Evolutionary conservation across 92 coral and sea anemone genomes (phyloP).

Genomic region (Zoanthus solanderi): DNA sequence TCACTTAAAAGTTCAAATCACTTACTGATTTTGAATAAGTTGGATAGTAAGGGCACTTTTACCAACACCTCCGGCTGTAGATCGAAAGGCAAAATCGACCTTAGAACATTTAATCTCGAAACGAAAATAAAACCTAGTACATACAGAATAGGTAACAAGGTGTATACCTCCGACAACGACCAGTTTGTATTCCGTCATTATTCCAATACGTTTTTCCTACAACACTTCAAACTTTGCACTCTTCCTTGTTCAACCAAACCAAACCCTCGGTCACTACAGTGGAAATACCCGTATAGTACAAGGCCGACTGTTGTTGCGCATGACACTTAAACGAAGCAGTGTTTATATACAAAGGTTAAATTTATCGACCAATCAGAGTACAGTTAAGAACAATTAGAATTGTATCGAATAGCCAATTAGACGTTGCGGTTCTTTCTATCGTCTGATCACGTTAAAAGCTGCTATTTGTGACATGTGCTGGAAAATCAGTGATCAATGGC

Average conservation of each 20-base stretch:
- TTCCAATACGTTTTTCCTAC: slow-evolving; percentile 30
- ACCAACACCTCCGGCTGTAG: slow-evolving; percentile 98
- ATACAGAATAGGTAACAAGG: not conserved
- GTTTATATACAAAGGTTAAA: slow-evolving; percentile 77
- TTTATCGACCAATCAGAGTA: slow-evolving; percentile 88
- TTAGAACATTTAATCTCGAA: not conserved
- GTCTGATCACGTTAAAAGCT: not conserved
- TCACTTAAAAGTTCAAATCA: slow-evolving; percentile 30
- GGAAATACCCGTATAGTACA: slow-evolving; percentile 69
- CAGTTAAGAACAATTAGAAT: slow-evolving; percentile 47
- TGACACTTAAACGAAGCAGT: slow-evolving; percentile 41
- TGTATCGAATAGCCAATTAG: slow-evolving; percentile 59
- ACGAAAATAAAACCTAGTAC: not conserved
- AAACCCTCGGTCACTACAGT: slow-evolving; percentile 41
- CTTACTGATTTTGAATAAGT: slow-evolving; percentile 99
- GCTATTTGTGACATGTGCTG: slow-evolving; percentile 21
- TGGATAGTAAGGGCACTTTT: slow-evolving; percentile 98
- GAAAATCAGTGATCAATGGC: not conserved
- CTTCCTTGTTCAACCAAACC: slow-evolving; percentile 12
- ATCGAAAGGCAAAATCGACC: slow-evolving; percentile 40
- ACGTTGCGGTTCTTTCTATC: not conserved
- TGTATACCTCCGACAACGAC: slow-evolving; percentile 97
- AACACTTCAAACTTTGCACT: slow-evolving; percentile 39
- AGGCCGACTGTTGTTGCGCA: slow-evolving; percentile 83
- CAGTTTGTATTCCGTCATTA: slow-evolving; percentile 95